A percentile compares a stretch with the other conserved stretches of the same genome.
These are phyloP conservation scores for Takifugu flavidus DNA, from an alignment of 2,113 vertebrate genomes.

Conservation along the genomic window DNA sequence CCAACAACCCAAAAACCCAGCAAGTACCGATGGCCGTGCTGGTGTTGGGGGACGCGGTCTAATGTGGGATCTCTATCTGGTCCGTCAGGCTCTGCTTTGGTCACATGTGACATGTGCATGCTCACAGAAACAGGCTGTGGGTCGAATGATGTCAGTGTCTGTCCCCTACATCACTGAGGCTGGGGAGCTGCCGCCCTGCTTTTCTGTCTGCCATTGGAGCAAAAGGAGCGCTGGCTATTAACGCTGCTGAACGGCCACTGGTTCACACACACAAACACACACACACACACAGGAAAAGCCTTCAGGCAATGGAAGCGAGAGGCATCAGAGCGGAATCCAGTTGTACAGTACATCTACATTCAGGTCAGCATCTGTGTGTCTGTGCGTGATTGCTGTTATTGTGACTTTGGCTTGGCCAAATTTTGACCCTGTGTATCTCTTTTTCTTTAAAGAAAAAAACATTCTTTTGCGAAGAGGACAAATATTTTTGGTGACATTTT, in stretches of 20 bases:
- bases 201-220: conserved; percentile 7
- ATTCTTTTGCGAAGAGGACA: no score
- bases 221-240: conserved; percentile 6
- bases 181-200: conserved; percentile 11
- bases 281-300: conserved; percentile 29
- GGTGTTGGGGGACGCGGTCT: no score
- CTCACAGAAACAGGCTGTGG: conserved; percentile 26
- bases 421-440: no score
- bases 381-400: conserved; percentile 12
- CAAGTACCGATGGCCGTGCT: no score
- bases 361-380: conserved; percentile 51
- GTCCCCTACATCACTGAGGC: conserved; percentile 20
- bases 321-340: conserved; percentile 42
- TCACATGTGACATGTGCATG: conserved; percentile 49
- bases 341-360: conserved; percentile 45
- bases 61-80: background rate
- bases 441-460: no score
- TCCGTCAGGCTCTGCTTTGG: conserved; percentile 31
- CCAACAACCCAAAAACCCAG: no score
- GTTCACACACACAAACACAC: conserved; percentile 1
- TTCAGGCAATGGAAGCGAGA: conserved; percentile 40
- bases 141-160: conserved; percentile 56
- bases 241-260: conserved; percentile 3
- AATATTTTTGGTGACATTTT: no score
- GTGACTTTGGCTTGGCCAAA: conserved; percentile 19